Base-by-base conservation (phyloP, 64 coral and sea anemone species). In the Porites australiensis region DNA sequence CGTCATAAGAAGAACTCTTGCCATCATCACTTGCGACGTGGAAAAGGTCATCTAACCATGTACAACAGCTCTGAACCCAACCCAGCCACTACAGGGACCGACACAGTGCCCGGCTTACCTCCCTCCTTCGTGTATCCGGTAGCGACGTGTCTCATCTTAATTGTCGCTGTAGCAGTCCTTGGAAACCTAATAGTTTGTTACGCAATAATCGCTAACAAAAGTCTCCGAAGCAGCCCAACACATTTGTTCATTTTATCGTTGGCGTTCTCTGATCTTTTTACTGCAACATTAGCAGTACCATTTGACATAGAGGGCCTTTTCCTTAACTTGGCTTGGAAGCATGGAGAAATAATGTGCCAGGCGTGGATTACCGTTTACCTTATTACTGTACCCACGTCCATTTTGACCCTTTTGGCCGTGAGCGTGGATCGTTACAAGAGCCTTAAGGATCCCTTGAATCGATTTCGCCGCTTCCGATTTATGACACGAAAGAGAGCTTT, bases 361-460 rank as follows among this genome's bases (percentile, higher is more conserved):
- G 88, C 90, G 22, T 97, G 95, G 95, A 82, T 82, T 43, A 94
- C 95, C 47, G 67, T 88, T 15, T 97, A 94, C 66, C 87, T 91
- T 3, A 91, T 94, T 44, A 87, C 82, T 44, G 92, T 97, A 8
- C 95, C 92, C 14, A 97, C 91, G 51, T 97, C 95, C 44, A 97
- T 97, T 79, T 94, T 82, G 77, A 97, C 91, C 82, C 92, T 97
- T 13, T 77, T 97, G 48, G 88, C 90, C 11, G 86, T 97, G 50
- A 97, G 95, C 79, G 80, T 97, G 21, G 95, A 97, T 74, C 91
- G 95, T 1, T 97, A 97, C 71, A 97, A 94, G 69, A 97, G 75
- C 13, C 82, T 97, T 11, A 97, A 83, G 11, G 90, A 97, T 65
- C 95, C 95, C 19, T 74, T 92, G 53, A 92, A 93, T 77, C 82